Conservation (phyloP, 2,797 vertebrate species). For the Simalia tracyae region DNA sequence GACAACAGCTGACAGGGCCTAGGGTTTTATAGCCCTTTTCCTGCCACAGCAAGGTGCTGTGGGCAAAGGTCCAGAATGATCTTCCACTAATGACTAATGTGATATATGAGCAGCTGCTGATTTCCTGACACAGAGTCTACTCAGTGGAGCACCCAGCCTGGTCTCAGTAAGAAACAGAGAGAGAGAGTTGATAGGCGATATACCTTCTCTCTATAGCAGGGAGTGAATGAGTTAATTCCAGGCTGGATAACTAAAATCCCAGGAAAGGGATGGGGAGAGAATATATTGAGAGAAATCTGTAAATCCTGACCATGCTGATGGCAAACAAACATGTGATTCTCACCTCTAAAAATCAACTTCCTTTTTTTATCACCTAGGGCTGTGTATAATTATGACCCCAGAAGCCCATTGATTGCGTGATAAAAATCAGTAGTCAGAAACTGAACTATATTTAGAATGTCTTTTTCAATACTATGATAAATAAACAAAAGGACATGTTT, state of each 20-base stretch:
- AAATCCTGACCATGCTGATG: constrained; percentile 59
- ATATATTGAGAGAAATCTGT: constrained; percentile 59
- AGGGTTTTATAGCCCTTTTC: constrained; percentile 87
- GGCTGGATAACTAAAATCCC: constrained; percentile 47
- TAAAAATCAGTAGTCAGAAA: constrained; percentile 61
- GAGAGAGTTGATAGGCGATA: constrained; percentile 70
- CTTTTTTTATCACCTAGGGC: constrained; percentile 42
- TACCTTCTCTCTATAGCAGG: constrained; percentile 56
- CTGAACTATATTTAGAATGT: constrained; percentile 58
- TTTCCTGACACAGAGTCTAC: constrained; percentile 78
- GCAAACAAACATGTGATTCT: constrained; percentile 51
- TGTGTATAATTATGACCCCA: constrained; percentile 53
- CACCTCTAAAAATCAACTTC: constrained; percentile 48
- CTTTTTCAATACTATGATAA: constrained; percentile 54
- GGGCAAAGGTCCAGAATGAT: constrained; percentile 89
- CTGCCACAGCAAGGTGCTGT: constrained; percentile 81
- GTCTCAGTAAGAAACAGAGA: constrained; percentile 64
- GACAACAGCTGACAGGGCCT: constrained; percentile 97
- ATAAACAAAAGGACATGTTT: constrained; percentile 46
- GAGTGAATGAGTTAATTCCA: constrained; percentile 70
- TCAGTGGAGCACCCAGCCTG: constrained; percentile 74
- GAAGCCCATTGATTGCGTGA: constrained; percentile 57
- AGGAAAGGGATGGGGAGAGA: neutral
- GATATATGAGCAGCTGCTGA: constrained; percentile 85
- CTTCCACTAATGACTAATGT: constrained; percentile 90